phyloP scores from a whole-genome alignment of 2,888 invertebrate species.

The Pomacea canaliculata region DNA sequence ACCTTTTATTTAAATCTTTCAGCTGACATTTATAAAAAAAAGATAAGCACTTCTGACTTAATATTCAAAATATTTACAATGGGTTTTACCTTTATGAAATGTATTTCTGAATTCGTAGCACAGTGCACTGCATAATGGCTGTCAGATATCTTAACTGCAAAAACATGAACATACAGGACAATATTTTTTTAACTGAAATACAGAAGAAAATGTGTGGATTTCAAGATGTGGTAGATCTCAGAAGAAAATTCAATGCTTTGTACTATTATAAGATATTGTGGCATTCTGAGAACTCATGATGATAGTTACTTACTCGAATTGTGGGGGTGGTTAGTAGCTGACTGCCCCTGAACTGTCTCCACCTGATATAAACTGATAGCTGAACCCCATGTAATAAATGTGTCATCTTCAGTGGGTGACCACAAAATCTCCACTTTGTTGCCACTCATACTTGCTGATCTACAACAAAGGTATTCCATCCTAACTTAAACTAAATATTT shows the following conservation, averaged over 20 bases:
- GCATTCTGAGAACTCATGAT: no score
- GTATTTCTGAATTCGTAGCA: constrained; percentile 80
- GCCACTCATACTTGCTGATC: constrained; percentile 30
- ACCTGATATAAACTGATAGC: constrained; percentile 84
- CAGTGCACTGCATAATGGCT: constrained; percentile 79
- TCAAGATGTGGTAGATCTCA: no score
- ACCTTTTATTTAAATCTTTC: no score
- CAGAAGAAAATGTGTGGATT: not conserved
- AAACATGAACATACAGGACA: constrained; percentile 26
- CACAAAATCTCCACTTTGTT: constrained; percentile 78
- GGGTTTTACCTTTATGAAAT: constrained; percentile 77
- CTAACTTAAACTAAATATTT: no score
- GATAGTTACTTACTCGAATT: constrained; percentile 10
- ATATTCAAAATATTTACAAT: no score
- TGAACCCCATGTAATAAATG: constrained; percentile 89
- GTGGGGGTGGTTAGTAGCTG: constrained; percentile 13
- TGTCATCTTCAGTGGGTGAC: constrained; percentile 83
- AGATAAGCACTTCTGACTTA: no score
- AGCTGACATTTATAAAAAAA: no score
- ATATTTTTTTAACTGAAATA: not conserved
- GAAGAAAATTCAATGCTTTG: no score
- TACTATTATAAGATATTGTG: no score
- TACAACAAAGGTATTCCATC: not conserved
- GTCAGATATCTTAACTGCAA: constrained; percentile 79
- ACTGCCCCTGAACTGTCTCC: constrained; percentile 71